phyloP scores from a whole-genome alignment of 2,888 invertebrate genomes.

The Watsonalla binaria region DNA sequence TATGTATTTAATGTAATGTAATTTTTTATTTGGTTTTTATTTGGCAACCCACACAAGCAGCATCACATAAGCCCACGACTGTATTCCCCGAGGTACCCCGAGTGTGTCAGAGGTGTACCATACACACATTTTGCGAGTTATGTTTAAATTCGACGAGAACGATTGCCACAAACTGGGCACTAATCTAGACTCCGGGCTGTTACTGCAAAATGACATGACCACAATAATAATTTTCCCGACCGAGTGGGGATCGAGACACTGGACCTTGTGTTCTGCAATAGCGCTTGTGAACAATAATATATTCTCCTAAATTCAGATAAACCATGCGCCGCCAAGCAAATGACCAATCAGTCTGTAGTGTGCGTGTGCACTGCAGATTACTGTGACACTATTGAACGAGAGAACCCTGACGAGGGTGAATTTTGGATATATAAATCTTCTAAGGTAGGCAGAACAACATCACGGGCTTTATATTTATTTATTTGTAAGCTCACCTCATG shows the following conservation, averaged over 20 bases:
- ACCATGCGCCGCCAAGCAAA: conserved; percentile 30
- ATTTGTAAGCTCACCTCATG: background rate
- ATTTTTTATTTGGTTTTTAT: too few relatives aligned
- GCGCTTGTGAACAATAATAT: too few relatives aligned
- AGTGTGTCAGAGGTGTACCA: too few relatives aligned
- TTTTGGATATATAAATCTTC: conserved; percentile 21
- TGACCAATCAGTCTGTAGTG: conserved; percentile 32
- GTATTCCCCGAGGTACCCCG: too few relatives aligned
- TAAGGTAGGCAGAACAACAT: conserved; percentile 10
- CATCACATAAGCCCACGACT: too few relatives aligned
- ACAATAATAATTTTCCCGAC: too few relatives aligned
- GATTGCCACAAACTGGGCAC: conserved; percentile 5
- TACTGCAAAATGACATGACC: conserved; percentile 22
- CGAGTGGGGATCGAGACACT: too few relatives aligned
- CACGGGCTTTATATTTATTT: background rate
- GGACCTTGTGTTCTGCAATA: too few relatives aligned
- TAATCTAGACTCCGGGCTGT: background rate
- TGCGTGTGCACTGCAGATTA: conserved; percentile 61
- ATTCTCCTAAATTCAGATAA: conserved; percentile 16
- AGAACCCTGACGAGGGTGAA: conserved; percentile 25
- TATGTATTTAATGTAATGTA: too few relatives aligned
- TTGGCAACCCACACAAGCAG: too few relatives aligned
- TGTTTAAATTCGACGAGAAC: conserved; percentile 11
- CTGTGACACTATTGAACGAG: conserved; percentile 51
- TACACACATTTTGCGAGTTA: too few relatives aligned